Evolutionary conservation across 2,888 invertebrate species (phyloP).

Genomic region (Spatulosminthurus flaviceps): DNA sequence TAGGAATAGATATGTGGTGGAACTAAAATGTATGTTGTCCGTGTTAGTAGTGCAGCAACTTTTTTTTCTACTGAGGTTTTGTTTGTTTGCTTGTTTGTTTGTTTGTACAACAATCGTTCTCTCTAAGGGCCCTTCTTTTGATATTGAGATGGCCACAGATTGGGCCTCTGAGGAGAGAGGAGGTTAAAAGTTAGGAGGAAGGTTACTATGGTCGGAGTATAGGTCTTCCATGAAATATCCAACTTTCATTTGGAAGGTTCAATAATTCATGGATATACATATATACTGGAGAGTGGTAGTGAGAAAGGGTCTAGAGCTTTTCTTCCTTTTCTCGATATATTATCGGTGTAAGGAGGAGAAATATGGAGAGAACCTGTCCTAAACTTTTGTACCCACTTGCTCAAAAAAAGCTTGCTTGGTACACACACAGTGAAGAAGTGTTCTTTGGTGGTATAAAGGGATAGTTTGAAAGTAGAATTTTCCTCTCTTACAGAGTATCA

Average conservation of each 20-base stretch:
- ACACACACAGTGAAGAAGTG: too few species aligned
- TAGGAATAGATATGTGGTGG: too few species aligned
- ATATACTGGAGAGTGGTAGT: background rate
- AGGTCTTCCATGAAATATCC: background rate
- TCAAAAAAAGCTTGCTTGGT: background rate
- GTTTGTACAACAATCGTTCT: background rate
- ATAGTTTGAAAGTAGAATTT: background rate
- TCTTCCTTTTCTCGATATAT: background rate
- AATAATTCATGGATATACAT: background rate
- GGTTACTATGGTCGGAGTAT: conserved; percentile 7
- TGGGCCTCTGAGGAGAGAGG: background rate
- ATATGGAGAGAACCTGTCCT: conserved; percentile 18
- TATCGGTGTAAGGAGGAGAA: background rate
- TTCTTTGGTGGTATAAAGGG: background rate
- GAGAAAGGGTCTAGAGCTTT: background rate
- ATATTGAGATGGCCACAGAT: conserved; percentile 14
- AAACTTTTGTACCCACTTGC: background rate
- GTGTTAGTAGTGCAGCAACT: too few species aligned
- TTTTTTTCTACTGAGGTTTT: too few species aligned
- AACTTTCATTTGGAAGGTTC: background rate
- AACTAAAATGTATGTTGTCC: too few species aligned
- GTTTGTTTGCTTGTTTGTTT: too few species aligned
- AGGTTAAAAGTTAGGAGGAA: conserved; percentile 24
- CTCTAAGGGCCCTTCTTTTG: background rate
- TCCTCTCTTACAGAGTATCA: background rate